These are phyloP conservation scores for Hippocampus kuda DNA, from an alignment of 2,797 vertebrate genomes.

Conservation along the genomic window DNA sequence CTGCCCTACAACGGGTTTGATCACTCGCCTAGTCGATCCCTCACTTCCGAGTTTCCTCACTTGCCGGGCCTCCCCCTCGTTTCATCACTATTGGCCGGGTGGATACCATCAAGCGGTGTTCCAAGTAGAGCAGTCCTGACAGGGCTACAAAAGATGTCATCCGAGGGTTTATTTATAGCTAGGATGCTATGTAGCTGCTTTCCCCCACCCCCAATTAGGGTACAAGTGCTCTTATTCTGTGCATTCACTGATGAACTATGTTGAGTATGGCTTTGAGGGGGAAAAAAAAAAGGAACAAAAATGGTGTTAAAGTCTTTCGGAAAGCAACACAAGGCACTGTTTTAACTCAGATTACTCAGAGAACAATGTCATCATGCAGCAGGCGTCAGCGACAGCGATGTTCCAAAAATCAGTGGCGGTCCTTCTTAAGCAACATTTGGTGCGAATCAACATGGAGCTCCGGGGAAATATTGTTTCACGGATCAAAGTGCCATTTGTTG, in stretches of 20 bases:
- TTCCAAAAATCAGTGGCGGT: conserved; percentile 42
- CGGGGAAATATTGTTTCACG: conserved; percentile 14
- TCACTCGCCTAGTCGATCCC: too few species aligned
- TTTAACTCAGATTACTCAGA: conserved; percentile 43
- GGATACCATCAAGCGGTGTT: neutral
- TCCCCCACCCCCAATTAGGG: neutral
- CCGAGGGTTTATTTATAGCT: neutral
- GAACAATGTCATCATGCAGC: conserved; percentile 43
- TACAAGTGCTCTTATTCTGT: neutral
- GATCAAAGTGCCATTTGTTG: conserved; percentile 34
- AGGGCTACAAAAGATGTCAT: neutral
- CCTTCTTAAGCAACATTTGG: conserved; percentile 32
- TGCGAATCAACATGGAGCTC: conserved; percentile 24
- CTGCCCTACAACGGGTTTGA: too few species aligned
- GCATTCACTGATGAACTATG: neutral
- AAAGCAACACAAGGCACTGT: conserved; percentile 22
- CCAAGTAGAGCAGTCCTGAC: neutral
- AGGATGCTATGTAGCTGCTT: neutral
- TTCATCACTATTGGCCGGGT: neutral
- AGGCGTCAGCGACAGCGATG: conserved; percentile 20
- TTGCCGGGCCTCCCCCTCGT: neutral
- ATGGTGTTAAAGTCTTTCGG: neutral
- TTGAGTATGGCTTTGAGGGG: neutral
- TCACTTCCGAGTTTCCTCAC: neutral
- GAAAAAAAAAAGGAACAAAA: neutral